Evolutionary conservation across 1,140 invertebrate genomes (phyloP), one percentile per base, ranked within the genome.

Genomic region (Batillaria attramentaria): DNA sequence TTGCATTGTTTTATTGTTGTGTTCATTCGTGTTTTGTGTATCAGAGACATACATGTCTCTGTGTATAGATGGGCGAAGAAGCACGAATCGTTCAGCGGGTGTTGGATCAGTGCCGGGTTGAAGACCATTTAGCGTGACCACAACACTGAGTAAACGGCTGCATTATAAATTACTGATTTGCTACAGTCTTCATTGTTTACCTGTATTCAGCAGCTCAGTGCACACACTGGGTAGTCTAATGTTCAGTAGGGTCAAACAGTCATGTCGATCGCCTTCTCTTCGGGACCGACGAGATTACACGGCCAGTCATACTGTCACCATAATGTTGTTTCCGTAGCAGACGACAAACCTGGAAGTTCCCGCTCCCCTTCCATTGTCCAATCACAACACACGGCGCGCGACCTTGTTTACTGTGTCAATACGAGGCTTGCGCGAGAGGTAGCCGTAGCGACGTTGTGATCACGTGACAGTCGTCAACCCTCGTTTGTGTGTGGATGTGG

Each of bases 361-460:
- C 39, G 4, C 39, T 3, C 42, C 20, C 5, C 28, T 41, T 28
- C 3, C n/a, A 20, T 46, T 33, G 42, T 46, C 76, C 42, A 50
- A 54, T 54, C 16, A 60, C 37, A 69, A 50, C 42, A 41, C 66
- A 39, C 46, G 65, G 37, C 62, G 57, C 54, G 54, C 65, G 41
- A 28, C 4, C 39, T 31, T 37, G 57, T 16, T 46, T n/a, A 39
- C 16, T 10, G 43, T 62, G 70, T 73, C 54, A 74, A 79, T 50
- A 73, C 72, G 72, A 73, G 72, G 73, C 73, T 75, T 54, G 50
- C 68, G 73, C 37, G 41, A 43, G 33, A 57, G 62, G 75, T 81
- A 79, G 78, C 79, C 79, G 74, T 81, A 81, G 79, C 79, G 82
- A 83, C 77, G 79, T 79, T 78, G 33, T 24, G 41, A 78, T 80